Evolutionary conservation across 1,140 invertebrate species (phyloP).

Genomic region (Temnothorax curvispinosus): DNA sequence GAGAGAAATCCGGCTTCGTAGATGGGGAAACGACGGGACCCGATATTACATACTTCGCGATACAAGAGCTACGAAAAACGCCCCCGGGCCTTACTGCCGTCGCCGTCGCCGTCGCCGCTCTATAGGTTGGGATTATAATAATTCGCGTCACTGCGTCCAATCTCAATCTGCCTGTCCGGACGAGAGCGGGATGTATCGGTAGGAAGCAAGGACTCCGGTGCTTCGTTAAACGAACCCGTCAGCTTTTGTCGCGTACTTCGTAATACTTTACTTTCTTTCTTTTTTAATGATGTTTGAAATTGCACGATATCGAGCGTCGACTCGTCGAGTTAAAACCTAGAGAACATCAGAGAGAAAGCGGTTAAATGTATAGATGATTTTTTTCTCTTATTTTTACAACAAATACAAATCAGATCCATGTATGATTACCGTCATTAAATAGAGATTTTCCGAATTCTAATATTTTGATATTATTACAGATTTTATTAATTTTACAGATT

Average conservation of each 20-base stretch:
- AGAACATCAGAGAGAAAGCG: neutral
- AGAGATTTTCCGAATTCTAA: neutral
- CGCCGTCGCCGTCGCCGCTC: neutral
- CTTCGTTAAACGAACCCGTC: slow-evolving; percentile 62
- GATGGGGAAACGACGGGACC: slow-evolving; percentile 37
- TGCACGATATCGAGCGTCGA: neutral
- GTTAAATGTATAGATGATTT: neutral
- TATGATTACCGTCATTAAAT: neutral
- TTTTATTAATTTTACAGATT: too few species aligned
- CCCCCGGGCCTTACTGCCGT: slow-evolving; percentile 56
- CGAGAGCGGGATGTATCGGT: slow-evolving; percentile 47
- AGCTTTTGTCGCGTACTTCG: slow-evolving; percentile 35
- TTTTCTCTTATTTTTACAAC: neutral
- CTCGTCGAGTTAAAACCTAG: neutral
- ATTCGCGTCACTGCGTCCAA: slow-evolving; percentile 82
- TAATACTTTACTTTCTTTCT: neutral
- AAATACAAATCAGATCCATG: neutral
- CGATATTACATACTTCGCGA: slow-evolving; percentile 51
- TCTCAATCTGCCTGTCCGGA: slow-evolving; percentile 80
- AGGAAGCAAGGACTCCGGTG: slow-evolving; percentile 36
- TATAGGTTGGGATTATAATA: slow-evolving; percentile 81
- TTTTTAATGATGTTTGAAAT: neutral
- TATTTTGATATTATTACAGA: neutral
- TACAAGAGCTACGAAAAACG: slow-evolving; percentile 68
- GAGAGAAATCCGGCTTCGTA: slow-evolving; percentile 24